A percentile compares a stretch with the other conserved stretches of the same genome.
Conservation (phyloP, 1,140 invertebrate species). For the Sycophaga agraensis region DNA sequence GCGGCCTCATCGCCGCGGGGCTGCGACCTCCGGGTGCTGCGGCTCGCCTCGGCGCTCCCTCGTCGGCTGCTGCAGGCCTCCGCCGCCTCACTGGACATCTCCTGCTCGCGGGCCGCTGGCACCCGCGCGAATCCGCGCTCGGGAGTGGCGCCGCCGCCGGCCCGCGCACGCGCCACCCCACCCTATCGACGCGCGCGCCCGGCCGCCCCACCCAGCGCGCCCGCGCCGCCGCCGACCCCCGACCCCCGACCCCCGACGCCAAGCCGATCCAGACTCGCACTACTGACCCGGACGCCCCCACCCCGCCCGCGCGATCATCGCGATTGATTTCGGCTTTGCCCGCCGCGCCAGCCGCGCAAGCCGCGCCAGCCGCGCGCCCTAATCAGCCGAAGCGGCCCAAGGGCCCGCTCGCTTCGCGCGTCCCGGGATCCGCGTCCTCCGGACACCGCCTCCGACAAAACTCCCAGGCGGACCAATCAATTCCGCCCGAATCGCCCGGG, state of each 20-base stretch:
- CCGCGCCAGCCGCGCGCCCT: too few species aligned
- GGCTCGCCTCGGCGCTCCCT: slow-evolving; percentile 15
- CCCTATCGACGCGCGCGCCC: neutral
- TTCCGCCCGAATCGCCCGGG: too few species aligned
- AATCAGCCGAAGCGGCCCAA: too few species aligned
- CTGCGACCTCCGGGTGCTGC: too few species aligned
- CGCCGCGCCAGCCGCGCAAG: too few species aligned
- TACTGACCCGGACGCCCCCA: slow-evolving; percentile 14
- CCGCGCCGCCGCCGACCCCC: slow-evolving; percentile 14
- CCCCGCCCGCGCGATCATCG: neutral
- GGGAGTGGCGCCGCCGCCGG: slow-evolving; percentile 50
- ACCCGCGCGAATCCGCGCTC: slow-evolving; percentile 58
- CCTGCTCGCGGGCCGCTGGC: slow-evolving; percentile 51
- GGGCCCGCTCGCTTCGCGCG: too few species aligned
- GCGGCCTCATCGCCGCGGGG: neutral
- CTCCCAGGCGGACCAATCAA: too few species aligned
- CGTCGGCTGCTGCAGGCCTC: slow-evolving; percentile 31
- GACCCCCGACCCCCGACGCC: neutral
- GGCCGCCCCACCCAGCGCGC: neutral
- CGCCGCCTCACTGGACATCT: slow-evolving; percentile 49
- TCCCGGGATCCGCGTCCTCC: too few species aligned
- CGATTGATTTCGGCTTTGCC: slow-evolving; percentile 14
- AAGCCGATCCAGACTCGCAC: slow-evolving; percentile 1
- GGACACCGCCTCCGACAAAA: too few species aligned
- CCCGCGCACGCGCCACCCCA: neutral